Conservation (phyloP, 2,797 vertebrate species). For the Meriones psammophilus region DNA sequence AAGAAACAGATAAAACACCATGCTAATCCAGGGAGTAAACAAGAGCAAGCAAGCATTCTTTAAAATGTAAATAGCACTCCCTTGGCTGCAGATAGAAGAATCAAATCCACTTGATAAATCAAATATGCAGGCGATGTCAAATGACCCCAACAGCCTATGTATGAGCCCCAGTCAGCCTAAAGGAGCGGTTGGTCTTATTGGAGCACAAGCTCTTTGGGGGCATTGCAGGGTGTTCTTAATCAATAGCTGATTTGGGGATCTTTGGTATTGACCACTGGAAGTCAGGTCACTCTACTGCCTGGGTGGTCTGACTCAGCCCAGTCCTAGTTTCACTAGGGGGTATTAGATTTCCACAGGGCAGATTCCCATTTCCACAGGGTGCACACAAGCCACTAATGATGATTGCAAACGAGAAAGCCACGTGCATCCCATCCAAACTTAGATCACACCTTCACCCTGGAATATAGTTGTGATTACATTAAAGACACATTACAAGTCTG, state of each 20-base stretch:
- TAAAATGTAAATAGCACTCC: slow-evolving; percentile 63
- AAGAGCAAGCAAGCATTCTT: slow-evolving; percentile 32
- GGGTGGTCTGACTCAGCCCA: slow-evolving; percentile 36
- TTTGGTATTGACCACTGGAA: slow-evolving; percentile 1
- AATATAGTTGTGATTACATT: slow-evolving; percentile 76
- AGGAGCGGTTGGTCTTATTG: no score
- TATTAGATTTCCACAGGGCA: slow-evolving; percentile 14
- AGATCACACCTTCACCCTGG: slow-evolving; percentile 74
- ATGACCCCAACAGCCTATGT: not conserved
- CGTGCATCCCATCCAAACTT: slow-evolving; percentile 57
- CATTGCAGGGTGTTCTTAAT: not conserved
- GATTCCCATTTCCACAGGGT: slow-evolving; percentile 45
- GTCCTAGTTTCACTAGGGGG: slow-evolving; percentile 35
- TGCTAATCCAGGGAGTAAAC: slow-evolving; percentile 14
- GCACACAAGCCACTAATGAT: slow-evolving; percentile 46
- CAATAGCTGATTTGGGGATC: not conserved
- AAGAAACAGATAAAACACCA: slow-evolving; percentile 61
- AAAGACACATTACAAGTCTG: slow-evolving; percentile 74
- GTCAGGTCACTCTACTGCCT: not conserved
- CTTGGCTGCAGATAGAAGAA: not conserved
- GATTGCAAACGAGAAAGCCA: slow-evolving; percentile 55
- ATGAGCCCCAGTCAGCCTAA: not conserved
- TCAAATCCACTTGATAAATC: slow-evolving; percentile 62
- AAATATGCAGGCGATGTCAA: not conserved
- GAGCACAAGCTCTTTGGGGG: accelerated